Conservation (phyloP, 1,140 invertebrate genomes). For the Drosophila suzukii region DNA sequence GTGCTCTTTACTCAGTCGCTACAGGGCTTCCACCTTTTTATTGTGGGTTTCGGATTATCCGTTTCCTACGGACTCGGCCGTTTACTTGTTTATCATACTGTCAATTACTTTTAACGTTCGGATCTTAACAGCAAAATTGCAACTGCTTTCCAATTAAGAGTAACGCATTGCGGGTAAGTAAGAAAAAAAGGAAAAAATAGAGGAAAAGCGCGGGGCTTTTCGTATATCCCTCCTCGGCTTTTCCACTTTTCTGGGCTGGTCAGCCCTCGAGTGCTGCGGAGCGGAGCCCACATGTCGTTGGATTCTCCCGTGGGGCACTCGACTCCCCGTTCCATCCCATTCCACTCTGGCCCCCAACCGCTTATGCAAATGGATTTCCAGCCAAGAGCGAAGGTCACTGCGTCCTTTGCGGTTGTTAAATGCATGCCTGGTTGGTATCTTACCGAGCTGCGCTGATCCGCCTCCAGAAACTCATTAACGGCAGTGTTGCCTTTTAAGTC, state of each 20-base stretch:
- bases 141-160: slow-evolving; percentile 72
- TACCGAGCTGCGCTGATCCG: slow-evolving; percentile 17
- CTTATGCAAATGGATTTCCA: slow-evolving; percentile 78
- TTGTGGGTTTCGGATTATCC: slow-evolving; percentile 37
- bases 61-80: background rate
- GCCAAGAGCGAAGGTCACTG: slow-evolving; percentile 77
- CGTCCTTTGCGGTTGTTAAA: slow-evolving; percentile 62
- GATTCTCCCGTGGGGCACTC: slow-evolving; percentile 4
- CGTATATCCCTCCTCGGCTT: background rate
- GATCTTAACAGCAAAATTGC: slow-evolving; percentile 52
- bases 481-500: slow-evolving; percentile 65
- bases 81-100: slow-evolving; percentile 58
- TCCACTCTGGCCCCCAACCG: slow-evolving; percentile 11
- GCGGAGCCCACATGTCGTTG: slow-evolving; percentile 37
- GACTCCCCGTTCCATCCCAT: slow-evolving; percentile 2
- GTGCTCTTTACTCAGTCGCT: background rate
- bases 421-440: slow-evolving; percentile 47
- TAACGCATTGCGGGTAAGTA: slow-evolving; percentile 58
- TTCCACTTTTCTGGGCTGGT: slow-evolving; percentile 9
- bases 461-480: slow-evolving; percentile 71
- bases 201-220: background rate
- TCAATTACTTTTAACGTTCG: slow-evolving; percentile 62
- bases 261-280: slow-evolving; percentile 2
- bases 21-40: slow-evolving; percentile 33
- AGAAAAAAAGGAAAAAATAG: slow-evolving; percentile 1